These are phyloP conservation scores for Netelia virgata DNA, from an alignment of 2,888 invertebrate genomes.

Conservation along the genomic window DNA sequence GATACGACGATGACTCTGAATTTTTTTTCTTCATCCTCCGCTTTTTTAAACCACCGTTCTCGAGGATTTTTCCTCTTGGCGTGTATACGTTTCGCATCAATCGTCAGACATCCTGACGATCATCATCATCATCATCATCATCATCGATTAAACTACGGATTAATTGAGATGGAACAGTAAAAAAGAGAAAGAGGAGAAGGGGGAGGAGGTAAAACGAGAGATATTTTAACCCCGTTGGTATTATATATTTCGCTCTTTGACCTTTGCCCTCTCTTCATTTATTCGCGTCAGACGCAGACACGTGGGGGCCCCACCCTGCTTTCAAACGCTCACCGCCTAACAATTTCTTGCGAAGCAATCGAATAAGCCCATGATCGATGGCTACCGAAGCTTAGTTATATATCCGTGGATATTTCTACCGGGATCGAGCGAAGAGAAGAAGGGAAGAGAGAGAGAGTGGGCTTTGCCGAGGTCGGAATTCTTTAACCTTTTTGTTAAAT, in stretches of 20 bases:
- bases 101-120: slow-evolving; percentile 19
- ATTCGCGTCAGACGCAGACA: slow-evolving; percentile 60
- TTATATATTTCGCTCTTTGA: slow-evolving; percentile 45
- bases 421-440: neutral
- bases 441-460: no score
- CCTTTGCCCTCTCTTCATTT: slow-evolving; percentile 55
- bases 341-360: slow-evolving; percentile 22
- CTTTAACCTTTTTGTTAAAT: no score
- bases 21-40: slow-evolving; percentile 1
- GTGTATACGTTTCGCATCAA: neutral
- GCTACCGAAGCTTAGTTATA: neutral
- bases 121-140: neutral
- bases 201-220: slow-evolving; percentile 2
- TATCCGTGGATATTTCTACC: neutral
- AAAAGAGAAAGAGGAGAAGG: slow-evolving; percentile 14
- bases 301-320: slow-evolving; percentile 14
- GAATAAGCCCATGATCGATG: slow-evolving; percentile 26
- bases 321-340: neutral
- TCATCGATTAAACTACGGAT: slow-evolving; percentile 48
- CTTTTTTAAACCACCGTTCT: slow-evolving; percentile 6
- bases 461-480: no score
- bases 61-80: slow-evolving; percentile 20
- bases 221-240: slow-evolving; percentile 26
- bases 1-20: slow-evolving; percentile 56
- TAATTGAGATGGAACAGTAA: slow-evolving; percentile 22